These are phyloP conservation scores for Neelides folsomi DNA, from an alignment of 2,888 invertebrate genomes.

Conservation along the genomic window DNA sequence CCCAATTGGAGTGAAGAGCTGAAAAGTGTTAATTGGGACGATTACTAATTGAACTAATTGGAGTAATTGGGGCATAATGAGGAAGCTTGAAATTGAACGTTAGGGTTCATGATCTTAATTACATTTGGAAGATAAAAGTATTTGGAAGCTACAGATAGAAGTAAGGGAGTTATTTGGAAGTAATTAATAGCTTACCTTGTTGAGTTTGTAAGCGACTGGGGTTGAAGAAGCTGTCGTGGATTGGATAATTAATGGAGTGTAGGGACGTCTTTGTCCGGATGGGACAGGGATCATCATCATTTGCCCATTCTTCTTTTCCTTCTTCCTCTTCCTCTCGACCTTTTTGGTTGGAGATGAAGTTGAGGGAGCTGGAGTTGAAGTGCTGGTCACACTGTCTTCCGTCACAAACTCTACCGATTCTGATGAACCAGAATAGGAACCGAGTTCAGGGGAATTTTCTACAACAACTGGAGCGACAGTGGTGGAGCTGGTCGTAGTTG, in stretches of 20 bases:
- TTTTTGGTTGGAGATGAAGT: neutral
- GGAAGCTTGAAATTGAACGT: too few species aligned
- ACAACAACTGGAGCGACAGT: too few species aligned
- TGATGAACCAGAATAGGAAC: neutral
- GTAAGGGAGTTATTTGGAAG: too few species aligned
- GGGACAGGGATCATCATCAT: constrained; percentile 29
- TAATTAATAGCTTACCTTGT: constrained; percentile 14
- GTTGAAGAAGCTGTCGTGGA: constrained; percentile 13
- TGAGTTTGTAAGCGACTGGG: constrained; percentile 24
- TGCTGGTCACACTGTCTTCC: neutral
- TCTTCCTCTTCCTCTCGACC: neutral
- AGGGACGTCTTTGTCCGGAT: constrained; percentile 21
- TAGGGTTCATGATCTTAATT: too few species aligned
- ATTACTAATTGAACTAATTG: too few species aligned
- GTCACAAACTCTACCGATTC: neutral
- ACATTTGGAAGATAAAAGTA: too few species aligned
- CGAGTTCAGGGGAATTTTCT: too few species aligned
- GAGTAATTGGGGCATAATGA: too few species aligned
- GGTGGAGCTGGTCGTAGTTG: too few species aligned
- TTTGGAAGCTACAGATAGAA: too few species aligned
- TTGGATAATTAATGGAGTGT: constrained; percentile 29
- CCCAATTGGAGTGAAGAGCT: constrained; percentile 16
- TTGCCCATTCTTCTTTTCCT: constrained; percentile 7
- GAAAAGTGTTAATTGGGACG: too few species aligned
- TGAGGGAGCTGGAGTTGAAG: constrained; percentile 3